These are phyloP conservation scores for Geodia barretti DNA, from an alignment of 37 sponge, comb jelly and placozoan species.

Conservation along the genomic window DNA sequence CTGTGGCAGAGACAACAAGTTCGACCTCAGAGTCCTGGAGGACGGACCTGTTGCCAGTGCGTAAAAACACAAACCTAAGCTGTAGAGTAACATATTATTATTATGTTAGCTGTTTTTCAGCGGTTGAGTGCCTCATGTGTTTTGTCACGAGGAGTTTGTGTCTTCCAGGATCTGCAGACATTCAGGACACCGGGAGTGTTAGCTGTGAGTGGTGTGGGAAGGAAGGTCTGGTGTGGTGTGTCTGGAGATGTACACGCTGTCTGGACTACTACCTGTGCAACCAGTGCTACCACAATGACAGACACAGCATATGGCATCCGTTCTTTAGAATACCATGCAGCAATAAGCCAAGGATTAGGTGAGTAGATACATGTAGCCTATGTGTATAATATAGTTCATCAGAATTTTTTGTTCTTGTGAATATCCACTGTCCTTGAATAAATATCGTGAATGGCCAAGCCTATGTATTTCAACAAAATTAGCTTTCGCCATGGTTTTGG, in stretches of 20 bases:
- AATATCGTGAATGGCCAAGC: too few species aligned
- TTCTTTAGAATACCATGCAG: conserved; percentile 48
- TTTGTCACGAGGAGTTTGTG: not conserved
- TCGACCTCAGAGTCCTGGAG: conserved; percentile 73
- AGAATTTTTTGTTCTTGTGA: too few species aligned
- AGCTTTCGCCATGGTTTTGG: too few species aligned
- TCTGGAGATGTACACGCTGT: conserved; percentile 85
- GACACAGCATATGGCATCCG: conserved; percentile 69
- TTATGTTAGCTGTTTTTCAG: not conserved
- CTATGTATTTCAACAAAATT: too few species aligned
- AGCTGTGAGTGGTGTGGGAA: not conserved
- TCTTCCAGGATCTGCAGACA: not conserved
- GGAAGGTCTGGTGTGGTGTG: conserved; percentile 23
- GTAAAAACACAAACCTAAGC: not conserved
- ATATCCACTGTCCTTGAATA: too few species aligned
- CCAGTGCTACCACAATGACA: conserved; percentile 76
- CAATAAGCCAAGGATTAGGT: not conserved
- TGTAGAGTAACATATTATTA: not conserved
- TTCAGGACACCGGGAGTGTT: not conserved
- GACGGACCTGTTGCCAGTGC: conserved; percentile 58
- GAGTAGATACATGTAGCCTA: not conserved
- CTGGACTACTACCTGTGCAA: conserved; percentile 80
- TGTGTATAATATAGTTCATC: not conserved
- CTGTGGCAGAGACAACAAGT: conserved; percentile 56
- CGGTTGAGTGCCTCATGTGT: too few species aligned